phyloP scores from a whole-genome alignment of 2,888 invertebrate species.

The Tetropium fuscum region DNA sequence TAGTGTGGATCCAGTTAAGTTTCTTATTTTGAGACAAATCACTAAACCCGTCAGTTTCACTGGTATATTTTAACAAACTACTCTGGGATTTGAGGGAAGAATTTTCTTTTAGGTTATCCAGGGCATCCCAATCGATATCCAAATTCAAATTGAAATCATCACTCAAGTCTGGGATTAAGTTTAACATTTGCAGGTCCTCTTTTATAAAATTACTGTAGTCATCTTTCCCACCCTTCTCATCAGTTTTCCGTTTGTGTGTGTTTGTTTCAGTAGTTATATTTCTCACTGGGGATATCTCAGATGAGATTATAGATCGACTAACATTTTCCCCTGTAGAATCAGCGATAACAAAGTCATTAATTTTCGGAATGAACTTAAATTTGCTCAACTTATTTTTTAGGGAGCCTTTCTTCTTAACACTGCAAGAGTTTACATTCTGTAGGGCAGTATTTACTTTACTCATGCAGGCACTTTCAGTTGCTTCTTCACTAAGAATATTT shows the following conservation, averaged over 20 bases:
- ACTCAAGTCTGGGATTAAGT: slow-evolving; percentile 51
- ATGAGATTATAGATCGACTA: background rate
- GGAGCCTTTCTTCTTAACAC: slow-evolving; percentile 37
- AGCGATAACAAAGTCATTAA: slow-evolving; percentile 1
- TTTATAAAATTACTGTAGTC: slow-evolving; percentile 36
- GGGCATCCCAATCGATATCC: slow-evolving; percentile 56
- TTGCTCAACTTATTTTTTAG: slow-evolving; percentile 41
- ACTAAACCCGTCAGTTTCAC: background rate
- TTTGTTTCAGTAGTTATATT: background rate
- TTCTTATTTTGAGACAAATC: background rate
- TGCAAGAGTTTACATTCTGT: background rate
- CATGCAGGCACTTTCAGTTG: background rate
- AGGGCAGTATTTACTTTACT: background rate
- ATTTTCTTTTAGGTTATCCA: background rate
- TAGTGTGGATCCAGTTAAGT: background rate
- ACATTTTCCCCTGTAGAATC: background rate
- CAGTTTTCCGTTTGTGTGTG: too few species aligned
- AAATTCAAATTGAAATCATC: slow-evolving; percentile 55
- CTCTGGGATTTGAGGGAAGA: background rate
- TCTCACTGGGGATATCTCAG: background rate
- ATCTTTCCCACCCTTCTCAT: slow-evolving; percentile 22
- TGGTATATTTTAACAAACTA: background rate
- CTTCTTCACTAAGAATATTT: background rate
- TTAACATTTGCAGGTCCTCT: slow-evolving; percentile 48
- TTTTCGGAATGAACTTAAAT: slow-evolving; percentile 20